phyloP scores from a whole-genome alignment of 2,113 vertebrate species.

The Nicator chloris region DNA sequence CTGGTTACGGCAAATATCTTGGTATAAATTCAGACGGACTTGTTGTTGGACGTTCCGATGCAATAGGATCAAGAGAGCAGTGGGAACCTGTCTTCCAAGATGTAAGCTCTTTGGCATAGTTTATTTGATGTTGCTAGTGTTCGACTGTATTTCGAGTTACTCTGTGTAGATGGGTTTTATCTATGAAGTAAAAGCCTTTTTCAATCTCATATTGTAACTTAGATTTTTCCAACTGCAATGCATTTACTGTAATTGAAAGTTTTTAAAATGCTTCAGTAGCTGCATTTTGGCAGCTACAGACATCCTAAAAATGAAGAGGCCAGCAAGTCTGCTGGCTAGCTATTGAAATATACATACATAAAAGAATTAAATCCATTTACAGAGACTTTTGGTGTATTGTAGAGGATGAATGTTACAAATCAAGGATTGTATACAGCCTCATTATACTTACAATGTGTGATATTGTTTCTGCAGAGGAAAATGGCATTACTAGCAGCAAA shows the following conservation, averaged over 20 bases:
- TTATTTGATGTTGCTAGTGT: not conserved
- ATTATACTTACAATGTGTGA: not conserved
- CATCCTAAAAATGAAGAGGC: not conserved
- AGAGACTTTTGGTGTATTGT: not conserved
- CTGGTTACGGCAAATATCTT: slow-evolving; percentile 95
- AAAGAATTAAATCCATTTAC: not conserved
- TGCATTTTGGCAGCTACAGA: not conserved
- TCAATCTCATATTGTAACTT: not conserved
- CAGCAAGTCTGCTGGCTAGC: not conserved
- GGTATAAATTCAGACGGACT: slow-evolving; percentile 94
- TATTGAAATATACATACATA: not conserved
- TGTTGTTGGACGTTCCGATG: slow-evolving; percentile 91
- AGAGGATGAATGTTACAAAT: not conserved
- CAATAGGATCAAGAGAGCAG: slow-evolving; percentile 93
- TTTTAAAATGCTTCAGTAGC: not conserved
- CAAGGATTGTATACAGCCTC: not conserved
- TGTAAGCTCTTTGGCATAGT: slow-evolving; percentile 72
- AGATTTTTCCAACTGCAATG: not conserved
- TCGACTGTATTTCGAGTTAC: not conserved
- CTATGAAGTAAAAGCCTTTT: not conserved
- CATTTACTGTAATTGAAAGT: not conserved
- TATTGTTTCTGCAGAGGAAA: slow-evolving; percentile 77
- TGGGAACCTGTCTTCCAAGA: slow-evolving; percentile 96
- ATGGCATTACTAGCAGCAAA: slow-evolving; percentile 93
- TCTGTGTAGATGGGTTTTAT: not conserved